Percentiles rank a stretch among this genome's conserved stretches.
Evolutionary conservation across 2,888 invertebrate species (phyloP).

Genomic region (Eupithecia exiguata): DNA sequence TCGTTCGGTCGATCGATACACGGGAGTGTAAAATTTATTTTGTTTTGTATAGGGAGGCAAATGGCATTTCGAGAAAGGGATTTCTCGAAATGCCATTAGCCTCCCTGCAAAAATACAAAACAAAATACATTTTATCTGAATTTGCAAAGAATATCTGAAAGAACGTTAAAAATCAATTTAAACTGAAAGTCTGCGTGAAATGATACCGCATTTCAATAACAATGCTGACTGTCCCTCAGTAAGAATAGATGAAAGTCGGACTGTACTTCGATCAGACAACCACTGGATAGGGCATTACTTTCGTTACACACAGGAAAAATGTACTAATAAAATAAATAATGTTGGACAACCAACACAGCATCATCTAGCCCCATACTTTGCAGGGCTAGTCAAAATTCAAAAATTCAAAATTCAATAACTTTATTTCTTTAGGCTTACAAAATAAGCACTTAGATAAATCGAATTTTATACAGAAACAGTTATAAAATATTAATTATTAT

Average conservation of each 20-base stretch:
- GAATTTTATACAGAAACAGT: too few relatives aligned
- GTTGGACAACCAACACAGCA: too few relatives aligned
- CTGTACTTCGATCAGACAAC: constrained; percentile 23
- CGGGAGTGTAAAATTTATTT: too few relatives aligned
- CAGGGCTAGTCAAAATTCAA: too few relatives aligned
- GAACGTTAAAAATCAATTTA: constrained; percentile 38
- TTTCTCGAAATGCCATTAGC: background rate
- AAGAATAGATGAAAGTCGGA: constrained; percentile 41
- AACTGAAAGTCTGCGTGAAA: constrained; percentile 32
- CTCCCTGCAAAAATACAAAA: constrained; percentile 3
- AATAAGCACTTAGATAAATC: too few relatives aligned
- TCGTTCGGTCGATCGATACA: background rate
- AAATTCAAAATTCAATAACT: too few relatives aligned
- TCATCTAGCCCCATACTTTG: too few relatives aligned
- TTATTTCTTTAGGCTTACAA: too few relatives aligned
- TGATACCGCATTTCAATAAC: constrained; percentile 45
- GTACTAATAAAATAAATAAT: too few relatives aligned
- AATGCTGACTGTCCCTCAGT: constrained; percentile 42
- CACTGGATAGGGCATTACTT: constrained; percentile 17
- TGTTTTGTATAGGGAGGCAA: too few relatives aligned
- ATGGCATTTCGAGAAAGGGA: too few relatives aligned
- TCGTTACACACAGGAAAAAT: background rate
- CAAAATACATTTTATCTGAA: constrained; percentile 5
- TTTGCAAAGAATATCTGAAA: constrained; percentile 16
- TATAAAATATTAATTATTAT: too few relatives aligned